phyloP scores from a whole-genome alignment of 2,797 vertebrate species.

The Glossophaga mutica region DNA sequence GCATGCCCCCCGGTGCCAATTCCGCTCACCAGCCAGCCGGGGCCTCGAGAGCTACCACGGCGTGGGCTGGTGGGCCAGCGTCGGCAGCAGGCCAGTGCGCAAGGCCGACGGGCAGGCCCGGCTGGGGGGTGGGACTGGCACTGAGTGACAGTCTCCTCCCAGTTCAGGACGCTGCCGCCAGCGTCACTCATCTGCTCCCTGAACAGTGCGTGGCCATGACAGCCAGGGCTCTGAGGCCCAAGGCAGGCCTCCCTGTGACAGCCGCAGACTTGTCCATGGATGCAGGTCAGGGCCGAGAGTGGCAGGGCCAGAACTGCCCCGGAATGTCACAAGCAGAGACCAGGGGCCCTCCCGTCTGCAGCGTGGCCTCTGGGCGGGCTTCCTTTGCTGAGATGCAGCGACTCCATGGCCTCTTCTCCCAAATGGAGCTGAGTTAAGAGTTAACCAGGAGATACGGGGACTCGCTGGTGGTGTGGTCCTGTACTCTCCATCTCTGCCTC shows the following conservation, averaged over 20 bases:
- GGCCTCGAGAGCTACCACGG: conserved; percentile 7
- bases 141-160: neutral
- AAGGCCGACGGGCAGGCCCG: neutral
- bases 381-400: neutral
- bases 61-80: neutral
- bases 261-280: neutral
- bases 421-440: neutral
- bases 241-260: neutral
- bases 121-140: neutral
- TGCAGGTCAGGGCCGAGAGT: neutral
- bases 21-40: conserved; percentile 30
- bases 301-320: neutral
- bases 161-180: neutral
- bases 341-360: neutral
- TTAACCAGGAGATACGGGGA: neutral
- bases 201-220: neutral
- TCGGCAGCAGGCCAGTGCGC: neutral
- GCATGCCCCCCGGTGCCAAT: neutral
- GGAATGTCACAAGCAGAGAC: neutral
- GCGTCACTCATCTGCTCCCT: neutral
- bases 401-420: neutral
- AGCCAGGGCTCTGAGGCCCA: neutral
- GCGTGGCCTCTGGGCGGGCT: neutral
- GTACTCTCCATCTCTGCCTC: neutral
- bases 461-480: neutral